These are phyloP conservation scores for Ctenomys sociabilis DNA, from an alignment of 2,113 vertebrate genomes.

Conservation along the genomic window DNA sequence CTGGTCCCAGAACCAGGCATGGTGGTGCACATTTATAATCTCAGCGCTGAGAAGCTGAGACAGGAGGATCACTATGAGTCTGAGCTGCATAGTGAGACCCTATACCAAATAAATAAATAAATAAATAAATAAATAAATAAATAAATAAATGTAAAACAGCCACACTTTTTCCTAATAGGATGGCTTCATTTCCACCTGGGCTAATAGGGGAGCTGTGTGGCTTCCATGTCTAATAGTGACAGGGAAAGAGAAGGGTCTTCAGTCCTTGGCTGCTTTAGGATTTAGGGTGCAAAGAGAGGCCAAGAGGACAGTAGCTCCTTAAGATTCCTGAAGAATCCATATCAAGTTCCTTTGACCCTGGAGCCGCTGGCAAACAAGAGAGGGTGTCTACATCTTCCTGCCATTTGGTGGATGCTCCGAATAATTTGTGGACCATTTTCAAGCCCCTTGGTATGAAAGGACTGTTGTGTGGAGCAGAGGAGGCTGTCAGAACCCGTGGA, in stretches of 20 bases:
- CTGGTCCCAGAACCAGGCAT: too few relatives aligned
- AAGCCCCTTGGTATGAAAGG: not conserved
- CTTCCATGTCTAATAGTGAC: not conserved
- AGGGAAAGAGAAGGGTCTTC: not conserved
- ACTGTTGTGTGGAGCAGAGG: not conserved
- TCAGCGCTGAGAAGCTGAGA: too few relatives aligned
- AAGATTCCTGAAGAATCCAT: not conserved
- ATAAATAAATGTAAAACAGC: too few relatives aligned
- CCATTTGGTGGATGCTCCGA: not conserved
- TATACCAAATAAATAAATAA: too few relatives aligned
- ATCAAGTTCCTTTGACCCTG: not conserved
- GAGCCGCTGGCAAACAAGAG: not conserved
- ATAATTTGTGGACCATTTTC: not conserved
- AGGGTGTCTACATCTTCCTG: not conserved
- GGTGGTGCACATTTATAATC: too few relatives aligned
- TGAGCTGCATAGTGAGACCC: too few relatives aligned
- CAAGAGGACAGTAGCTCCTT: not conserved
- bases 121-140: too few relatives aligned
- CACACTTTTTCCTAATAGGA: not conserved
- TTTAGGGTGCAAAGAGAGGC: not conserved
- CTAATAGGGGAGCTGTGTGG: rapidly evolving
- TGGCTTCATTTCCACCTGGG: not conserved
- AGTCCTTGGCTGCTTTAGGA: not conserved
- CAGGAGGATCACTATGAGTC: too few relatives aligned
- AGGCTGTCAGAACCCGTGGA: not conserved